phyloP scores from a whole-genome alignment of 1,140 invertebrate species.

The Bombus balteatus region DNA sequence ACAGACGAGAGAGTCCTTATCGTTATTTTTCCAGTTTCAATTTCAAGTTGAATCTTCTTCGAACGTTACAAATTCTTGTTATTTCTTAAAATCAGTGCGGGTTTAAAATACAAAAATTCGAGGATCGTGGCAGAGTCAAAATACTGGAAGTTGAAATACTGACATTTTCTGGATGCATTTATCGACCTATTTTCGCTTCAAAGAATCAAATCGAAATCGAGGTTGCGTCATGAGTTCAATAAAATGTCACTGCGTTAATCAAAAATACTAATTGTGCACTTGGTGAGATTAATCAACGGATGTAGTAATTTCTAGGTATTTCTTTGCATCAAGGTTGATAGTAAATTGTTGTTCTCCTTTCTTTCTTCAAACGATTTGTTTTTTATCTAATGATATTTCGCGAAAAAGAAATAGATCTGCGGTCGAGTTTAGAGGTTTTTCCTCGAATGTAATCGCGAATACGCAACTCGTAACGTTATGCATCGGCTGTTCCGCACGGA shows the following conservation, averaged over 20 bases:
- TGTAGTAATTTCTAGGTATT: neutral
- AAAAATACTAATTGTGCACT: neutral
- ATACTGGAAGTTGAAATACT: too few species aligned
- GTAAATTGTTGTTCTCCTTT: neutral
- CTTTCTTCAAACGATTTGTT: neutral
- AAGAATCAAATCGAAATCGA: conserved; percentile 7
- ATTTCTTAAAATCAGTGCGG: too few species aligned
- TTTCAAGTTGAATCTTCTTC: neutral
- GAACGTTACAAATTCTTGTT: too few species aligned
- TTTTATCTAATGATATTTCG: neutral
- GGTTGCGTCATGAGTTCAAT: conserved; percentile 13
- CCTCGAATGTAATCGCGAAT: neutral
- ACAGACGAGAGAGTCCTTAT: neutral
- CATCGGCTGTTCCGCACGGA: conserved; percentile 29
- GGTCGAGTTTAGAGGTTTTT: neutral
- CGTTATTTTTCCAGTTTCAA: too few species aligned
- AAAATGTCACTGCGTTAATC: neutral
- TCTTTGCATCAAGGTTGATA: too few species aligned
- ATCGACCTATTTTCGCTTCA: neutral
- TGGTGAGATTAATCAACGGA: neutral
- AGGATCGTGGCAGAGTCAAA: too few species aligned
- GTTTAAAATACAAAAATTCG: too few species aligned
- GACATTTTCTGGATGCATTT: neutral
- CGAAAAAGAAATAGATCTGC: neutral
- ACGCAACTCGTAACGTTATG: conserved; percentile 43